Evolutionary conservation across 1,140 invertebrate genomes (phyloP).

Genomic region (Euschistus heros): DNA sequence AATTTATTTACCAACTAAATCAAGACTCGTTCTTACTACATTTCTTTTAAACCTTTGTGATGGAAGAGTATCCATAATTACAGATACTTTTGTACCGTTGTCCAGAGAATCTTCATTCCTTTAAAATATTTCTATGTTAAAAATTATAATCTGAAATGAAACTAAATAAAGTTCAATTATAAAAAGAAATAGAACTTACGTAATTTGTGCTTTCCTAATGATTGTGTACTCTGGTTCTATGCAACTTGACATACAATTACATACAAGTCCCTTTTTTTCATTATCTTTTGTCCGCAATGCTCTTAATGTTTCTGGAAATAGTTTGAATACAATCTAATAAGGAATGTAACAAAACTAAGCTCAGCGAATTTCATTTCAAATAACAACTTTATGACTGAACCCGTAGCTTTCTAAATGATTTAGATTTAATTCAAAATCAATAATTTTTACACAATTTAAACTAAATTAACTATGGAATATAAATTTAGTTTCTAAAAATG

Average conservation of each 20-base stretch:
- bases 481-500: background rate
- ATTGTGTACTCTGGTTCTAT: constrained; percentile 43
- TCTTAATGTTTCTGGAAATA: constrained; percentile 22
- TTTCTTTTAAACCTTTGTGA: constrained; percentile 48
- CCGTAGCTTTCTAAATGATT: no score
- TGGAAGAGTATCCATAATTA: constrained; percentile 44
- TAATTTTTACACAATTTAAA: no score
- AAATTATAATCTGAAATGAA: background rate
- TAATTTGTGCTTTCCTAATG: constrained; percentile 18
- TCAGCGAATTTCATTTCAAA: no score
- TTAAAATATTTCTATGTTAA: background rate
- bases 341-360: no score
- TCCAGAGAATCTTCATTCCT: constrained; percentile 13
- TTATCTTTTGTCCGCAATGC: constrained; percentile 22
- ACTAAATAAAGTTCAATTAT: no score
- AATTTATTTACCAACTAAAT: constrained; percentile 46
- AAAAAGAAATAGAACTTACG: background rate
- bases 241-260: constrained; percentile 49
- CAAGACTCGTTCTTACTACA: constrained; percentile 46
- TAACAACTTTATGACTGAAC: no score
- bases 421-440: no score
- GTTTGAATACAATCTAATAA: no score
- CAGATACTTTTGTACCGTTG: constrained; percentile 34
- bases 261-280: constrained; percentile 40
- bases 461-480: background rate